These are phyloP conservation scores for Lepus oiostolus DNA, from an alignment of 2,797 vertebrate genomes.

Conservation along the genomic window DNA sequence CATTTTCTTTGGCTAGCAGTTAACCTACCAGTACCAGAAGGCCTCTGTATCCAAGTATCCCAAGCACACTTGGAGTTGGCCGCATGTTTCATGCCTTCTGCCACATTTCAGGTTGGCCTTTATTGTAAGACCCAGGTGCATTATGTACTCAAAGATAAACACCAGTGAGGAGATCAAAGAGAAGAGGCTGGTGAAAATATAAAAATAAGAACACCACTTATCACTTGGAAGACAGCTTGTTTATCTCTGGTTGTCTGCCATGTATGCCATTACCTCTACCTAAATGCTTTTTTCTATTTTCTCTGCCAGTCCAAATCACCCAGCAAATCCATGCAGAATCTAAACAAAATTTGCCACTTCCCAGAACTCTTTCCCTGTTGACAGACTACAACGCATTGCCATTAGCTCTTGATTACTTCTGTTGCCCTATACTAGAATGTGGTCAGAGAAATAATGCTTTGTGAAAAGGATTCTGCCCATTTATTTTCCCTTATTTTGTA, in stretches of 20 bases:
- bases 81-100: too few relatives aligned
- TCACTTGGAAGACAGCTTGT: not conserved
- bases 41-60: not conserved
- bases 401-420: not conserved
- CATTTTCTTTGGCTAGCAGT: not conserved
- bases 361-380: not conserved
- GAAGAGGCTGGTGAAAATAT: not conserved
- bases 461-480: not conserved
- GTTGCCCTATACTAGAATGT: not conserved
- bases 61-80: not conserved
- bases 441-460: not conserved
- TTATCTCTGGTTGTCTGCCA: not conserved
- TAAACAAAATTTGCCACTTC: not conserved
- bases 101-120: not conserved
- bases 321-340: not conserved
- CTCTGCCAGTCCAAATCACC: not conserved
- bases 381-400: not conserved
- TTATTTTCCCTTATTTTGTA: not conserved
- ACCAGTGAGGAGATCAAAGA: not conserved
- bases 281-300: not conserved
- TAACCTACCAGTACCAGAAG: not conserved
- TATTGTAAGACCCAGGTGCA: not conserved
- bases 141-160: not conserved
- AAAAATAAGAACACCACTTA: not conserved
- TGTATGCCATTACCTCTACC: not conserved